Evolutionary conservation across 2,797 vertebrate species (phyloP).

Genomic region (Pseudochaenichthys georgianus): DNA sequence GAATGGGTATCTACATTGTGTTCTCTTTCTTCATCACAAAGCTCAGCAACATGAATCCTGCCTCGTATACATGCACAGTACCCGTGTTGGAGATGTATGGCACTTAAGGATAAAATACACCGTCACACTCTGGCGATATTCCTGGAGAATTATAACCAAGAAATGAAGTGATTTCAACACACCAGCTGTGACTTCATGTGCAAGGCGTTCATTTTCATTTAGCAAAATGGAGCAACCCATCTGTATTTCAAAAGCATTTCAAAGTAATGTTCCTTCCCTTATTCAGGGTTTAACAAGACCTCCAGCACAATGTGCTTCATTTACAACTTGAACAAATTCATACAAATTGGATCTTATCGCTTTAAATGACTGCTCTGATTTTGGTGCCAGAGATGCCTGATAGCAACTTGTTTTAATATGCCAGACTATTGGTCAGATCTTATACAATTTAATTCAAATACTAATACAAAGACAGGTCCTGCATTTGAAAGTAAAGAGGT

Average conservation of each 20-base stretch:
- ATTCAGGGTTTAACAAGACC: constrained; percentile 62
- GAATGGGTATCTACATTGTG: constrained; percentile 58
- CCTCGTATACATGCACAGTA: constrained; percentile 5
- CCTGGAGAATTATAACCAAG: constrained; percentile 34
- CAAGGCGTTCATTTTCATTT: constrained; percentile 63
- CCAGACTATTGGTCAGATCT: background rate
- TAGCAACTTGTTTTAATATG: constrained; percentile 45
- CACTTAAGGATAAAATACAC: constrained; percentile 40
- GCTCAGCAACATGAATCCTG: constrained; percentile 21
- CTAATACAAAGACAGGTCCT: background rate
- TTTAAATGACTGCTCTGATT: constrained; percentile 63
- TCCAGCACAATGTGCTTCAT: constrained; percentile 68
- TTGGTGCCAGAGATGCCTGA: constrained; percentile 61
- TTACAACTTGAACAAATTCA: constrained; percentile 71
- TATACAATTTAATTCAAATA: background rate
- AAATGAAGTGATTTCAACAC: constrained; percentile 34
- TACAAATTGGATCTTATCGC: constrained; percentile 71
- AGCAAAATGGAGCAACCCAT: constrained; percentile 47
- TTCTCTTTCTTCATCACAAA: constrained; percentile 48
- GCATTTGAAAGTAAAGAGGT: background rate
- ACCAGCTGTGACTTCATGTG: constrained; percentile 60
- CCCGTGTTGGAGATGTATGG: constrained; percentile 6
- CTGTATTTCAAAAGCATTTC: constrained; percentile 66
- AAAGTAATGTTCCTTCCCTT: constrained; percentile 53
- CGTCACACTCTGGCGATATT: constrained; percentile 10